Base-by-base conservation (phyloP, 2,888 invertebrate species). In the Thera obeliscata region DNA sequence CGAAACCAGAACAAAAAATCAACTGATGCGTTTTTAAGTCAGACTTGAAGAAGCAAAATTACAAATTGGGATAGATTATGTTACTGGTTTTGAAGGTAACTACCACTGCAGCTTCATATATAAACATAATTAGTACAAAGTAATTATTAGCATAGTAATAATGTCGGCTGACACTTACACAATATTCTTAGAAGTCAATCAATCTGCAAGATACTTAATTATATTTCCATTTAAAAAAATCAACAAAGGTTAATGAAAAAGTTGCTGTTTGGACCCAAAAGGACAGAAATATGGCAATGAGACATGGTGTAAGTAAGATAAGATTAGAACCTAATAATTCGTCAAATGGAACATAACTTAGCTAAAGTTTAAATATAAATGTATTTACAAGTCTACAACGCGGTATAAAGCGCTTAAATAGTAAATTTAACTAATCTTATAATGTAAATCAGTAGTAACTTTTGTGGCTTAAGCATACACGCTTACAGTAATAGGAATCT, bases 401-500 rank as follows among this genome's bases (percentile, higher is more conserved):
- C 72, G 64, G 52, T 68, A 66, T 65, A 63, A 71, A 66, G 67
- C 68, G 67, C 67, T 60, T 64, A 46, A 61, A 64, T 70, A 73
- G 48, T 61, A 59, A 48, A 66, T 74, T 67, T 72, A 5, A 61
- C 57, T 73, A 75, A 76, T 79, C 75, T 76, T 78, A 73, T 67
- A 72, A 77, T 74, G 72, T 78, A 76, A 68, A 70, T 78, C 68
- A 76, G 74, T 85, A 85, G 82, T 84, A 82, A 83, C 83, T 81
- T 76, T 82, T 66, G 69, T 80, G 74, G 80, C 80, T 78, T 81
- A 81, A 79, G 78, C 81, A 72, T 77, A 78, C 43, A 66, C 56
- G 73, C 81, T 84, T 85, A 84, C 56, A 72, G 76, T 84, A 84
- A 81, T 85, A 86, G 86, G 86, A 87, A 88, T 87, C 84, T 84